Base-by-base conservation (phyloP, 2,797 vertebrate species). In the Meda fulgida region DNA sequence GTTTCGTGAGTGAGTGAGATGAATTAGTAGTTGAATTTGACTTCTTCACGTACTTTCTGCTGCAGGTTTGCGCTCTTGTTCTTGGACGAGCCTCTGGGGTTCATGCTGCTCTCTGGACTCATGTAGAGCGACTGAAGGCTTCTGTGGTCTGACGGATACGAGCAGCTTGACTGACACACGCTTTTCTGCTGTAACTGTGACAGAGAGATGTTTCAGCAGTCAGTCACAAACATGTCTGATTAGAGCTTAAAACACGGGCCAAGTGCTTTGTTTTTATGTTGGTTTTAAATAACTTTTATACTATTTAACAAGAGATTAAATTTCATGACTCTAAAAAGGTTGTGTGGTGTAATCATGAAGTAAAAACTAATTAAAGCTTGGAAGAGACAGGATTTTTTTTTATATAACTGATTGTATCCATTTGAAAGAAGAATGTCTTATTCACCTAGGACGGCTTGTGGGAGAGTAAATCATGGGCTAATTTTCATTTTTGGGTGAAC, bases 121-220 rank as follows among this genome's bases (percentile, higher is more conserved):
- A 93, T 85, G 86, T 95, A 97, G 18, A 93, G 40, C 3, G 93
- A 88, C 83, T 93, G 95, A 79, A 95, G 89, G 81, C 87, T 90
- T 90, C 93, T 92, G 82, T 94, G 95, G 89, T 95, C 94, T 0
- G 94, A 81, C 3, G 93, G 89, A 58, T 94, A 96, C 43, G 93
- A 90, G 3, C 93, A 91, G 91, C 84, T 93, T 76, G 90, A 83
- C 80, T 89, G 93, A 63, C 84, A 85, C 0, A 89, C 38, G 5
- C 63, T 86, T 89, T 94, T 95, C 90, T 94, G 93, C 81, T 95
- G 93, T 78, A 95, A 90, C 93, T 94, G 91, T 0, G 66, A 34
- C 0, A 43, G 8, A 77, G 18, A 72, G 13, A 81, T 34, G 38
- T 40, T 84, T 53, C n/a, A 58, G 14, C 3, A 19, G 51, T 66